Percentiles rank a stretch among this genome's conserved stretches.
Evolutionary conservation across 2,113 vertebrate species (phyloP).

Genomic region (Genyomyrus donnyi): DNA sequence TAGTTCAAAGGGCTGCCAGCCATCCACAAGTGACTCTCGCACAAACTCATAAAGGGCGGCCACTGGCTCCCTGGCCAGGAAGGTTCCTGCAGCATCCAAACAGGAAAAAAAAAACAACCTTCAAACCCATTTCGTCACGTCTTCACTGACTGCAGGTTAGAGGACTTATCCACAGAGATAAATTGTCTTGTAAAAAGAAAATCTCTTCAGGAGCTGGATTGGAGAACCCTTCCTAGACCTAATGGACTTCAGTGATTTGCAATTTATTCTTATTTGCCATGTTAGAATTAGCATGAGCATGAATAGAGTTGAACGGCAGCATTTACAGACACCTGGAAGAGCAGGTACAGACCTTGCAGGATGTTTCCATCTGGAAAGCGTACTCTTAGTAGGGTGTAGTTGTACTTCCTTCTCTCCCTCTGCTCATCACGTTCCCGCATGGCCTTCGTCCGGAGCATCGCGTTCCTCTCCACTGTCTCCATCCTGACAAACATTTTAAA

Average conservation of each 20-base stretch:
- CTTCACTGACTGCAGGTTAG: not conserved
- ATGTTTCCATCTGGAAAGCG: conserved; percentile 79
- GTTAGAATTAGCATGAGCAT: not conserved
- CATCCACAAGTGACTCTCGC: conserved; percentile 67
- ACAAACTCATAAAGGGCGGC: conserved; percentile 71
- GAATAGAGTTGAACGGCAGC: not conserved
- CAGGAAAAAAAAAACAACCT: not conserved
- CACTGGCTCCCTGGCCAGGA: conserved; percentile 77
- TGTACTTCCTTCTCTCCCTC: conserved; percentile 79
- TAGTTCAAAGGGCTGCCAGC: conserved; percentile 91
- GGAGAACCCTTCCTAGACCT: not conserved
- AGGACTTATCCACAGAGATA: not conserved
- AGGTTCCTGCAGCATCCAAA: conserved; percentile 65
- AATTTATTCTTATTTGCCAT: not conserved
- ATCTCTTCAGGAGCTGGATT: not conserved
- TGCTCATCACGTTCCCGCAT: conserved; percentile 90
- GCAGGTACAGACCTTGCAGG: conserved; percentile 69
- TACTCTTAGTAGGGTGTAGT: conserved; percentile 77
- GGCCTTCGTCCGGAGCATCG: conserved; percentile 80
- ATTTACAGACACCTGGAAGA: not conserved
- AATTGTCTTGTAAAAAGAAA: not conserved
- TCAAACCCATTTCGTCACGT: not conserved
- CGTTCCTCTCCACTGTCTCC: conserved; percentile 73
- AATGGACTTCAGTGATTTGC: not conserved
- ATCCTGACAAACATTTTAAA: conserved; percentile 51